phyloP scores from a whole-genome alignment of 2,797 vertebrate genomes.

The Lacerta viridis region DNA sequence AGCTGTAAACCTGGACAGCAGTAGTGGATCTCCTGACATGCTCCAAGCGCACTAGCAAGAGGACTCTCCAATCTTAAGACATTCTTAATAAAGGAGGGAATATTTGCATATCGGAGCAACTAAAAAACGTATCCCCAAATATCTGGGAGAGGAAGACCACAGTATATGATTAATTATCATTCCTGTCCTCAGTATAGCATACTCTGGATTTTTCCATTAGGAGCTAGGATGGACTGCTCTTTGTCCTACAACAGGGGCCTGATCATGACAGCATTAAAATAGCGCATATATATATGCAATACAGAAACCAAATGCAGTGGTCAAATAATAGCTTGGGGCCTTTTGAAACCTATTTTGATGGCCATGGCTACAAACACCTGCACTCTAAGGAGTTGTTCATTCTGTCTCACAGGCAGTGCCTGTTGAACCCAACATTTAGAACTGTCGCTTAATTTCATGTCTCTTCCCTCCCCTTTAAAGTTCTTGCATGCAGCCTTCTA shows the following conservation, averaged over 20 bases:
- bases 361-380: not conserved
- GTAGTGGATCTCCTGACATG: no score
- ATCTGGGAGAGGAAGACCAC: not conserved
- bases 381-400: not conserved
- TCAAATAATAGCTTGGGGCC: not conserved
- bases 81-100: not conserved
- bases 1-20: not conserved
- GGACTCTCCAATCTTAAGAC: no score
- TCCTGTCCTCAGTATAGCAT: not conserved
- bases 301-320: fast-evolving
- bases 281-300: not conserved
- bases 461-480: not conserved
- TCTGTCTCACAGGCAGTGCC: fast-evolving
- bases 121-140: no score
- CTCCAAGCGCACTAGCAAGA: not conserved
- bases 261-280: not conserved
- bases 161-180: not conserved
- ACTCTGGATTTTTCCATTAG: no score
- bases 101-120: no score
- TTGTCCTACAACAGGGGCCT: not conserved
- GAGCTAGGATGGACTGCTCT: not conserved
- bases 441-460: not conserved
- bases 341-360: not conserved
- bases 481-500: slow-evolving; percentile 65
- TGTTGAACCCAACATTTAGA: fast-evolving